Base-by-base conservation (phyloP, 2,113 vertebrate species). In the Notarius lentiginosus region DNA sequence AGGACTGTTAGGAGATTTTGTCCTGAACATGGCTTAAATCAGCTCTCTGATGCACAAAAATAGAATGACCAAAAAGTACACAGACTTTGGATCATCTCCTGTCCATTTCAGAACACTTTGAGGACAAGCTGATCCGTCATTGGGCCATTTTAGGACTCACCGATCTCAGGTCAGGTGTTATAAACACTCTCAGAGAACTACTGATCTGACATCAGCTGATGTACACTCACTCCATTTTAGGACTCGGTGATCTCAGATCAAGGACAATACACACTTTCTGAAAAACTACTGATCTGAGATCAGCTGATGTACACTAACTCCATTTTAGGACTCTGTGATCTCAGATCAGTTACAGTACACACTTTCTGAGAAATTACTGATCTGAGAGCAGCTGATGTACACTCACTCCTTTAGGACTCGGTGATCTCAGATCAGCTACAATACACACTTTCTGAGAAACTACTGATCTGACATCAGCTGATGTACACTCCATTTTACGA, bases 1-100 rank as follows among this genome's bases (percentile, higher is more conserved):
- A 61, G 56, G 79, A 81, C 30, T 47, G 12, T 47, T 61, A 60
- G 30, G 4, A 81, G 56, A 34, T 41, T 60, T 61, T 61, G 30
- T 41, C 1, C 56, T 22, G 15, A 79, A 79, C 75, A 17, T 22
- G 27, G 55, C 27, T 60, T 20, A 80, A 80, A 61, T 22, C 24
- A 22, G 7, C 9, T 80, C 77, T 34, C 56, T 81, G 18, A 81
- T 24, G 79, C 30, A 61, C 79, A 41, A 80, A 81, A 81, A 81
- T 24, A 81, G 79, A 81, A 61, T 24, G 58, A 47, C 27, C 56
- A 41, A 61, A 81, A 81, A 61, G 58, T 80, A 60, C 55, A 34
- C 30, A 53, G 75, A 7, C 75, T 20, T 24, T 51, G 41, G 14
- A 55, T 55, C 2, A 55, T 27, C n/a, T 79, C 2, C 15, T 79